Evolutionary conservation across 1,140 invertebrate genomes (phyloP).

Genomic region (Caerostris extrusa): DNA sequence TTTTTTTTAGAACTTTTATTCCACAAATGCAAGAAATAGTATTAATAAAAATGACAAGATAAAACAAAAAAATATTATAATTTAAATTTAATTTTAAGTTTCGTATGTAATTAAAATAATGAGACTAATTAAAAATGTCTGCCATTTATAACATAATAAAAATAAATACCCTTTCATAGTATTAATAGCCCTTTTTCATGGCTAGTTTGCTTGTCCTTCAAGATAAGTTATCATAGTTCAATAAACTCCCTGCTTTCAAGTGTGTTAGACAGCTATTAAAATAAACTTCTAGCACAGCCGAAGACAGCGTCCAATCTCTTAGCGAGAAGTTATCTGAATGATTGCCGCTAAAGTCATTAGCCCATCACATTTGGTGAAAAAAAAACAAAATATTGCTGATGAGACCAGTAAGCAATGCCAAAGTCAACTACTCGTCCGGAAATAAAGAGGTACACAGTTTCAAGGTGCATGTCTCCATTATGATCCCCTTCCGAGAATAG

Average conservation of each 20-base stretch:
- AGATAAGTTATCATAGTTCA: not conserved
- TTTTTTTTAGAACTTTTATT: too few relatives aligned
- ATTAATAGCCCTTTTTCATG: not conserved
- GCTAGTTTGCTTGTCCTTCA: not conserved
- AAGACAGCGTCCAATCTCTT: not conserved
- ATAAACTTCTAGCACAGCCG: not conserved
- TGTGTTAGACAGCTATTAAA: not conserved
- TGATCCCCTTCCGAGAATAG: not conserved
- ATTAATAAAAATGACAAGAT: too few relatives aligned
- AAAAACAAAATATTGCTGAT: constrained; percentile 39
- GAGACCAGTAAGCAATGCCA: constrained; percentile 1
- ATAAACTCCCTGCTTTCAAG: not conserved
- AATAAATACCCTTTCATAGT: too few relatives aligned
- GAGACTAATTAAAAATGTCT: too few relatives aligned
- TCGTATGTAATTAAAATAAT: too few relatives aligned
- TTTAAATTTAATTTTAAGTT: too few relatives aligned
- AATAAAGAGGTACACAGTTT: constrained; percentile 14
- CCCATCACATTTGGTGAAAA: constrained; percentile 1
- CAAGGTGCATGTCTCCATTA: constrained; percentile 39
- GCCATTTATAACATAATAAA: too few relatives aligned
- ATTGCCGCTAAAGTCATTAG: constrained; percentile 22
- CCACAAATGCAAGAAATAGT: too few relatives aligned
- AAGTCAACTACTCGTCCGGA: constrained; percentile 41
- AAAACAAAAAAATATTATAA: too few relatives aligned
- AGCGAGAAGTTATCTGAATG: not conserved